A percentile compares a stretch with the other conserved stretches of the same genome.
Evolutionary conservation across 2,113 vertebrate species (phyloP).

Genomic region (Glaucomys volans): DNA sequence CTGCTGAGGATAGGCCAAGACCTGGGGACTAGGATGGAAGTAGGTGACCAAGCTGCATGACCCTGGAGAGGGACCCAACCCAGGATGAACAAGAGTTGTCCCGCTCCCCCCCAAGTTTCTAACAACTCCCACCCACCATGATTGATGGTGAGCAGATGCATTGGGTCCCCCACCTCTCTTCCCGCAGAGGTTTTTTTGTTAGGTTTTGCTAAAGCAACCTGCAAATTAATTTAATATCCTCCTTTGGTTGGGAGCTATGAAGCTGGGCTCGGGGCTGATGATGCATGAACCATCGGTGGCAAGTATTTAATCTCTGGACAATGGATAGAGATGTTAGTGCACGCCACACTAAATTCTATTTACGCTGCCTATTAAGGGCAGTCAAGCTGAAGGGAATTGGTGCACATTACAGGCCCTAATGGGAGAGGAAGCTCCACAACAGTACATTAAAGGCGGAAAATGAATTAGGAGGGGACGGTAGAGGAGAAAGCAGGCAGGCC

Average conservation of each 20-base stretch:
- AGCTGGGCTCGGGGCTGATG: conserved; percentile 91
- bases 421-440: conserved; percentile 92
- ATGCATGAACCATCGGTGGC: conserved; percentile 93
- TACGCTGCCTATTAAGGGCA: conserved; percentile 94
- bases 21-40: not conserved
- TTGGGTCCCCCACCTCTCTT: conserved; percentile 81
- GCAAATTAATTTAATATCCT: conserved; percentile 95
- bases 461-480: conserved; percentile 91
- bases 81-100: conserved; percentile 35
- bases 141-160: conserved; percentile 87
- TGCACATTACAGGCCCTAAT: conserved; percentile 93
- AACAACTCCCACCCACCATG: conserved; percentile 83
- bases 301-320: conserved; percentile 95
- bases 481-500: conserved; percentile 88
- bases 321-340: conserved; percentile 95
- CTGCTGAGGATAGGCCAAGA: not conserved
- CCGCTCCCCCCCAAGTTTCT: conserved; percentile 69
- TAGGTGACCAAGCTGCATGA: conserved; percentile 75
- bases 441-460: conserved; percentile 93
- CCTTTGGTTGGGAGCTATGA: conserved; percentile 92
- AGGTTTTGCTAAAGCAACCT: conserved; percentile 93
- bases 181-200: conserved; percentile 81
- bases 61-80: conserved; percentile 79
- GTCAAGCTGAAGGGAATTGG: conserved; percentile 93
- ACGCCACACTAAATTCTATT: conserved; percentile 95